Conservation (phyloP, 53 echinoderm and acorn worm species). For the Paracentrotus lividus region DNA sequence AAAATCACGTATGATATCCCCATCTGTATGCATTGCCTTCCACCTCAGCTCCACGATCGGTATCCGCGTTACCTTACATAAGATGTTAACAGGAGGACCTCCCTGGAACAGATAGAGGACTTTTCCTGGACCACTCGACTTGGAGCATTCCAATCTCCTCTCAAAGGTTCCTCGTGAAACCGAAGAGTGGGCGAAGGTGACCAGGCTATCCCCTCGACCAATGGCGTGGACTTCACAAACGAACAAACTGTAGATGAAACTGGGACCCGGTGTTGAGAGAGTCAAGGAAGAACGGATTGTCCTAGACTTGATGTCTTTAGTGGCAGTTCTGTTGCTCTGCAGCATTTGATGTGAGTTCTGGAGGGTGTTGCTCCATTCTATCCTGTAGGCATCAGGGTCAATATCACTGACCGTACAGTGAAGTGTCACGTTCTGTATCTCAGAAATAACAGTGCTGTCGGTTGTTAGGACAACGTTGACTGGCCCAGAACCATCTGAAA, state of each 20-base stretch:
- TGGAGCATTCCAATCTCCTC: neutral
- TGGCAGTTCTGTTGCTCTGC: neutral
- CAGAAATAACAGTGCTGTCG: neutral
- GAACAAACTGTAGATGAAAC: neutral
- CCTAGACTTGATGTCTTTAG: neutral
- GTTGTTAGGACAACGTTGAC: neutral
- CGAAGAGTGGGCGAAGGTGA: neutral
- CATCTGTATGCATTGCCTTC: neutral
- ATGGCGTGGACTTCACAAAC: neutral
- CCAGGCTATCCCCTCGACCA: neutral
- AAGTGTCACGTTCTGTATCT: neutral
- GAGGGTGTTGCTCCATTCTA: neutral
- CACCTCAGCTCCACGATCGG: slow-evolving; percentile 21
- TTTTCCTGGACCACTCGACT: neutral
- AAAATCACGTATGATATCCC: neutral
- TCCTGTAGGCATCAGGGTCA: neutral
- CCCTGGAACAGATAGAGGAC: neutral
- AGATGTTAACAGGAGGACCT: neutral
- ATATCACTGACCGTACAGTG: neutral
- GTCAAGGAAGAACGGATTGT: neutral
- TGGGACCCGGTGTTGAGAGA: neutral
- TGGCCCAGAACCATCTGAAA: neutral
- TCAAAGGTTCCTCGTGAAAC: neutral
- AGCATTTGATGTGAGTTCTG: neutral
- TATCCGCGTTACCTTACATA: neutral